phyloP scores from a whole-genome alignment of 2,113 vertebrate genomes.

The Hipposideros armiger region DNA sequence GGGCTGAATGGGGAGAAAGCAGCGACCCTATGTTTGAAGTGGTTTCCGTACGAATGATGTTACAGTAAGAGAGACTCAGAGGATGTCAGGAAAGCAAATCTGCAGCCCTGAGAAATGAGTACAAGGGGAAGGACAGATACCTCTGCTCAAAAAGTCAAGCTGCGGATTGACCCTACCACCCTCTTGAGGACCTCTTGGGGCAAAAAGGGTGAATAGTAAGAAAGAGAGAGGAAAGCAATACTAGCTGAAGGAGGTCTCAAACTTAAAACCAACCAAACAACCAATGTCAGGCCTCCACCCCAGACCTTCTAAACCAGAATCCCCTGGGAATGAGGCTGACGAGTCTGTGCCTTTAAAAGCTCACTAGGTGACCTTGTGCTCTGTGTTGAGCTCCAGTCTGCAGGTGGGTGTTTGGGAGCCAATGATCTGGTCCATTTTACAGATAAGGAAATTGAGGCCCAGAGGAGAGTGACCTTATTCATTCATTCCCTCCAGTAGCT shows the following conservation, averaged over 20 bases:
- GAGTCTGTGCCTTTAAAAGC: not conserved
- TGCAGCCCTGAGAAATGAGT: not conserved
- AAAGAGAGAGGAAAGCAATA: not conserved
- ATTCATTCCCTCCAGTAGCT: not conserved
- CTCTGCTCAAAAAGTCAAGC: not conserved
- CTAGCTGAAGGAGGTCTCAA: not conserved
- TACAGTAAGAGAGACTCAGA: not conserved
- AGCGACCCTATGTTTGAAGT: not conserved
- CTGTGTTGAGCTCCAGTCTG: not conserved
- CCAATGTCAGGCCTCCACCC: not conserved
- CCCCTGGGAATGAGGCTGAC: not conserved
- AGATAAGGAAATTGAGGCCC: not conserved
- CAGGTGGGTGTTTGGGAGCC: not conserved
- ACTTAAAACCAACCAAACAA: not conserved
- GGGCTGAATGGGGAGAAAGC: not conserved
- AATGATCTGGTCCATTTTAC: not conserved
- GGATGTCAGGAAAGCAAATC: not conserved
- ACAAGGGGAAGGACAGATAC: not conserved
- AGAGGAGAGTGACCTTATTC: not conserved
- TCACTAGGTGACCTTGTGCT: not conserved
- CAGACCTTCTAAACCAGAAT: not conserved
- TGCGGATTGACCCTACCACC: not conserved
- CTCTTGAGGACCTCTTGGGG: not conserved
- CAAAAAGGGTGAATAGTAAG: not conserved
- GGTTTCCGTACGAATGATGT: not conserved